Evolutionary conservation across 1,140 invertebrate species (phyloP).

Genomic region (Nymphalis io): DNA sequence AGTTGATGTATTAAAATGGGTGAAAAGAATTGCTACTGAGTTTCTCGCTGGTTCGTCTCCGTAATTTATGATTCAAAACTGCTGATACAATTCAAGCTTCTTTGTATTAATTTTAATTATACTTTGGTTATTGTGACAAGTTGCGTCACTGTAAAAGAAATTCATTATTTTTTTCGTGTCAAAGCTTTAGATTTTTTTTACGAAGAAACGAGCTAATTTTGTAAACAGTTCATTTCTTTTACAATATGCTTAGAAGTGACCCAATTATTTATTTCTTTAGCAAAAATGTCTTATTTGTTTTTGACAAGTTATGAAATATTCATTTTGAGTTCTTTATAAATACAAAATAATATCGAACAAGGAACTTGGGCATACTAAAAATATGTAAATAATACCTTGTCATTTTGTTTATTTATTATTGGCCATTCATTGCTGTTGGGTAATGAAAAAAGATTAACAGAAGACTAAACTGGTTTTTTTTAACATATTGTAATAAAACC

Average conservation of each 20-base stretch:
- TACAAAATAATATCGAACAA: not conserved
- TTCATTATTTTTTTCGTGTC: not conserved
- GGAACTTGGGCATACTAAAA: not conserved
- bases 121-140: too few relatives aligned
- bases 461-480: too few relatives aligned
- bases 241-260: slow-evolving; percentile 18
- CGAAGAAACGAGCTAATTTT: not conserved
- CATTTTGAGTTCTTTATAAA: not conserved
- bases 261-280: slow-evolving; percentile 23
- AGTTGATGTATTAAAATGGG: too few relatives aligned
- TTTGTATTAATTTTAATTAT: too few relatives aligned
- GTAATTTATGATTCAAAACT: too few relatives aligned
- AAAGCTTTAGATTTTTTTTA: not conserved
- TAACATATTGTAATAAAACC: too few relatives aligned
- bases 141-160: not conserved
- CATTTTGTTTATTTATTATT: too few relatives aligned
- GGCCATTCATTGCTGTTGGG: too few relatives aligned
- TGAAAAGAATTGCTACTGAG: too few relatives aligned
- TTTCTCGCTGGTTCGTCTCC: too few relatives aligned
- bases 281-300: slow-evolving; percentile 15
- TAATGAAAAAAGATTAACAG: too few relatives aligned
- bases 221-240: slow-evolving; percentile 14
- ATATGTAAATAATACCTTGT: not conserved
- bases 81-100: too few relatives aligned
- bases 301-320: slow-evolving; percentile 13